Evolutionary conservation across 2,113 vertebrate genomes (phyloP).

Genomic region (Ancistrus triradiatus): DNA sequence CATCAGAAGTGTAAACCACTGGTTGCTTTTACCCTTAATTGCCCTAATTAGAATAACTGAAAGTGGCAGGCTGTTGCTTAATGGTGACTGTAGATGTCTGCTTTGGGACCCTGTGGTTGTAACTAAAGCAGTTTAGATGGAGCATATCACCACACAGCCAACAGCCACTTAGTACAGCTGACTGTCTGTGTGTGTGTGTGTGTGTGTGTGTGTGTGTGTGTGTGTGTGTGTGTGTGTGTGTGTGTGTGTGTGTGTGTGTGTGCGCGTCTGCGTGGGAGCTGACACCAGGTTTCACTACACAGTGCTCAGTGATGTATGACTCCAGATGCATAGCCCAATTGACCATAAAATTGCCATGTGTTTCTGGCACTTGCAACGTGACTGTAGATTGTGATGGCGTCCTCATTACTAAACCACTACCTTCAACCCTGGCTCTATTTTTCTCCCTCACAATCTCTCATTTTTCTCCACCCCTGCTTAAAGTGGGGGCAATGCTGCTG

Average conservation of each 20-base stretch:
- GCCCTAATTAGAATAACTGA: slow-evolving; percentile 7
- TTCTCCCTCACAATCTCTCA: slow-evolving; percentile 46
- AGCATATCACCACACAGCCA: slow-evolving; percentile 19
- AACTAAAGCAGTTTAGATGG: slow-evolving; percentile 19
- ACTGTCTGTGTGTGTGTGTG: slow-evolving; percentile 7
- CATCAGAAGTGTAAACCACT: too few species aligned
- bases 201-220: slow-evolving; percentile 12
- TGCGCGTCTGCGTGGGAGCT: slow-evolving; percentile 66
- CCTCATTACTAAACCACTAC: slow-evolving; percentile 67
- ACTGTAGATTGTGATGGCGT: slow-evolving; percentile 76
- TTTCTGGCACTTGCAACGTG: slow-evolving; percentile 76
- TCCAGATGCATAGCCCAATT: slow-evolving; percentile 95
- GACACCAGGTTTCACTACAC: slow-evolving; percentile 71
- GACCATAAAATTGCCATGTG: slow-evolving; percentile 93
- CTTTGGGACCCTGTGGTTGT: slow-evolving; percentile 19
- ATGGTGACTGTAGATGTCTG: slow-evolving; percentile 3
- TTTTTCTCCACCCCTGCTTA: slow-evolving; percentile 62
- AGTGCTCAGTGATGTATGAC: slow-evolving; percentile 76
- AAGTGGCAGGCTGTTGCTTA: not conserved
- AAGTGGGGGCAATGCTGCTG: slow-evolving; percentile 77
- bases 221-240: slow-evolving; percentile 44
- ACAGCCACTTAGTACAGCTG: not conserved
- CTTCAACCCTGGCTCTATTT: slow-evolving; percentile 17
- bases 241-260: slow-evolving; percentile 52
- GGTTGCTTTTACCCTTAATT: not conserved